These are phyloP conservation scores for Bombus waltoni DNA, from an alignment of 1,140 invertebrate species.

Conservation along the genomic window DNA sequence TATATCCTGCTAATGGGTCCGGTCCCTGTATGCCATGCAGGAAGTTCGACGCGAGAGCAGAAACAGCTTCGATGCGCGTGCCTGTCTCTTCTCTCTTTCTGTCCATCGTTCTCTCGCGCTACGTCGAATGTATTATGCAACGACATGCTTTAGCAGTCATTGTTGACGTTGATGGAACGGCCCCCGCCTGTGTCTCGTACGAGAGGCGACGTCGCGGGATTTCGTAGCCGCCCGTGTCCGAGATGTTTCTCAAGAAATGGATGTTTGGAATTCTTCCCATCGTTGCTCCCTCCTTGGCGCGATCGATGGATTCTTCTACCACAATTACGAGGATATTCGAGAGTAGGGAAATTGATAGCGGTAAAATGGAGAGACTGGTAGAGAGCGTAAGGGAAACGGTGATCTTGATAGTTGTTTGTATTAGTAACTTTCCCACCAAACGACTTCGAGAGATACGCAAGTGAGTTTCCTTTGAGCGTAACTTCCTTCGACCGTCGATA, in stretches of 20 bases:
- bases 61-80: conserved; percentile 51
- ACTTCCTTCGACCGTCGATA: no score
- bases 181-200: not conserved
- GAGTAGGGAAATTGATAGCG: no score
- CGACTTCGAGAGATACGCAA: no score
- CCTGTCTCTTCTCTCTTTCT: not conserved
- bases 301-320: not conserved
- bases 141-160: conserved; percentile 59
- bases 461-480: no score
- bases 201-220: not conserved
- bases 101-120: conserved; percentile 11
- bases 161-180: conserved; percentile 54
- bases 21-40: conserved; percentile 59
- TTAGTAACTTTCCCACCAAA: no score
- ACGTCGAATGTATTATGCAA: conserved; percentile 64
- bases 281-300: not conserved
- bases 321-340: not conserved
- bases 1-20: conserved; percentile 79
- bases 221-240: not conserved
- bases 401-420: no score
- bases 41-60: conserved; percentile 58
- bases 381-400: no score
- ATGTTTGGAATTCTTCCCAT: not conserved
- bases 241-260: not conserved
- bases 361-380: no score